Evolutionary conservation across 2,888 invertebrate genomes (phyloP).

Genomic region (Cerastoderma edule): DNA sequence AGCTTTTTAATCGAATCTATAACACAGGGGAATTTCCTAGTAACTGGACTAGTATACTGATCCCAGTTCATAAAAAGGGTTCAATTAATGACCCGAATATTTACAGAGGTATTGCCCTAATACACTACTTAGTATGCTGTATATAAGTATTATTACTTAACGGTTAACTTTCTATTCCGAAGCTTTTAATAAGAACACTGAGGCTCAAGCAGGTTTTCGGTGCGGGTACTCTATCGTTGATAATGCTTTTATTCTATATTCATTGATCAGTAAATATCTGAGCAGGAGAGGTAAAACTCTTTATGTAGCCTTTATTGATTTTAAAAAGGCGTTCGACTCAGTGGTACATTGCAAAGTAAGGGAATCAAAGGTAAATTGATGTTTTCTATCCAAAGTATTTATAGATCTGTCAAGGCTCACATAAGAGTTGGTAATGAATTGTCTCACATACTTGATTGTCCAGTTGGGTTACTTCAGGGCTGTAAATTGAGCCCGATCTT

Average conservation of each 20-base stretch:
- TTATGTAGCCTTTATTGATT: conserved; percentile 8
- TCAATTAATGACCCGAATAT: neutral
- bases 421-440: neutral
- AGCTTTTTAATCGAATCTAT: neutral
- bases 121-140: neutral
- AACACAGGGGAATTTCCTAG: conserved; percentile 3
- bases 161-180: neutral
- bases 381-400: no score
- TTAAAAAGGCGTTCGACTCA: neutral
- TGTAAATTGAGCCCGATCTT: neutral
- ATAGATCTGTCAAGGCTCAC: no score
- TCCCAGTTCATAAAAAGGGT: neutral
- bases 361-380: no score
- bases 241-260: conserved; percentile 14
- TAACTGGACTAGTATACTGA: no score
- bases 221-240: conserved; percentile 19
- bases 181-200: neutral
- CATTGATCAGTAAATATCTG: conserved; percentile 7
- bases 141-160: neutral
- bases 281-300: neutral
- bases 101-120: neutral
- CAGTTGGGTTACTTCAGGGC: neutral
- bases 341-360: neutral
- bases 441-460: neutral
- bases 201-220: conserved; percentile 13